phyloP scores from a whole-genome alignment of 2,113 vertebrate species.

The Cinclus mexicanus region DNA sequence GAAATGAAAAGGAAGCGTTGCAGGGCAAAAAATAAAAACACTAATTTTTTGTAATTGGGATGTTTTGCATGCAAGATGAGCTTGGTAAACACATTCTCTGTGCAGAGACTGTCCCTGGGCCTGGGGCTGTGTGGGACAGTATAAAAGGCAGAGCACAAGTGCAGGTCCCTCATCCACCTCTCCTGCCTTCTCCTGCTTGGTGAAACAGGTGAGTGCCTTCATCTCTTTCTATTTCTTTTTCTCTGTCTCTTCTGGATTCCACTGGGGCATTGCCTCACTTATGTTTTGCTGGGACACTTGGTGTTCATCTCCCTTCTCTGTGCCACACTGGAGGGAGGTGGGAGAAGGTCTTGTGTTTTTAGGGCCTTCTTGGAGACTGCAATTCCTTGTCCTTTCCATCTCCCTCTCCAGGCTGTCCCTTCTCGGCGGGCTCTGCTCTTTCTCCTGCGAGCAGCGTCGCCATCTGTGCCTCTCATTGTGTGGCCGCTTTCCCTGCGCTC shows the following conservation, averaged over 20 bases:
- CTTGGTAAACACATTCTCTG: neutral
- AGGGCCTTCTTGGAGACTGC: fast-evolving
- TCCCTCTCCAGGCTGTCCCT: fast-evolving
- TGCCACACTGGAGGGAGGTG: neutral
- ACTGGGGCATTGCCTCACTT: neutral
- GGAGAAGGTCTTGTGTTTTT: neutral
- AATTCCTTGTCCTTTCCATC: neutral
- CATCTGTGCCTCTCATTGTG: neutral
- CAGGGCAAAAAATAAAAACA: neutral
- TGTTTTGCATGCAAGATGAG: neutral
- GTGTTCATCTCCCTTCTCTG: fast-evolving
- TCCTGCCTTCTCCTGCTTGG: neutral
- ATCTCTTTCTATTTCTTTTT: fast-evolving
- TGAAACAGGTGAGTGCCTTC: neutral
- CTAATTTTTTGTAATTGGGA: neutral
- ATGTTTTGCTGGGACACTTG: neutral
- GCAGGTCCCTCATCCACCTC: neutral
- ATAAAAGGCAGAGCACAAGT: neutral
- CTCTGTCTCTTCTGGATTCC: neutral
- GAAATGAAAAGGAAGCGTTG: neutral
- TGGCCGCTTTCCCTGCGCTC: no score
- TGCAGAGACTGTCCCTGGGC: neutral
- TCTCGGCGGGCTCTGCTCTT: fast-evolving
- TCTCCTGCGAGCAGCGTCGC: no score
- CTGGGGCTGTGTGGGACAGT: fast-evolving